These are phyloP conservation scores for Drepanosiphum platanoidis DNA, from an alignment of 2,888 invertebrate species.

Conservation along the genomic window DNA sequence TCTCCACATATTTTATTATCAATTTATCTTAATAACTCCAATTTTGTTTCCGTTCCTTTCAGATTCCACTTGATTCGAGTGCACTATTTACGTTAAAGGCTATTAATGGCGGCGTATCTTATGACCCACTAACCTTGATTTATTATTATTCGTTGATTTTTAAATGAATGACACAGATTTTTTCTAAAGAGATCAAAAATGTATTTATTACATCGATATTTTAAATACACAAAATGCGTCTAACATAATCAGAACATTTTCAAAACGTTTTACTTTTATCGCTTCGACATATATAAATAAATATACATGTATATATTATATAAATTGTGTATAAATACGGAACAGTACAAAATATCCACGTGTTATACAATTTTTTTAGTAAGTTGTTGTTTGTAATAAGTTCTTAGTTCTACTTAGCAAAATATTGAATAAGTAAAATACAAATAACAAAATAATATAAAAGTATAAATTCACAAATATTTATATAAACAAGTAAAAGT, in stretches of 20 bases:
- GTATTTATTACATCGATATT: constrained; percentile 42
- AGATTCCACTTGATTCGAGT: too few relatives aligned
- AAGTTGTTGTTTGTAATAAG: too few relatives aligned
- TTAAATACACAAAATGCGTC: background rate
- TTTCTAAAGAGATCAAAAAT: constrained; percentile 47
- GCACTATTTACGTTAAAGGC: too few relatives aligned
- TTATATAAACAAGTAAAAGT: constrained; percentile 11
- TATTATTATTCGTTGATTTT: background rate
- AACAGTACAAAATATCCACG: constrained; percentile 2
- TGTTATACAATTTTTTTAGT: too few relatives aligned
- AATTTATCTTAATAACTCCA: too few relatives aligned
- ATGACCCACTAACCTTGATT: background rate
- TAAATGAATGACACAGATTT: background rate
- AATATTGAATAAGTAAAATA: constrained; percentile 21
- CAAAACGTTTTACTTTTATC: constrained; percentile 1
- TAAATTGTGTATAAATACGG: background rate
- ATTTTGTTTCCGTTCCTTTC: too few relatives aligned
- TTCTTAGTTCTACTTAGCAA: constrained; percentile 7
- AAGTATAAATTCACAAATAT: constrained; percentile 14
- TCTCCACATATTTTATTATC: too few relatives aligned
- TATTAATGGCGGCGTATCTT: too few relatives aligned
- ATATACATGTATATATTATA: background rate
- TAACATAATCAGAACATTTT: constrained; percentile 27
- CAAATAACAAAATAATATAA: constrained; percentile 44
- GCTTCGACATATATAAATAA: constrained; percentile 3